Percentiles rank a stretch among this genome's conserved stretches.
phyloP scores from a whole-genome alignment of 2,113 vertebrate species.

The Marmota flaviventris region DNA sequence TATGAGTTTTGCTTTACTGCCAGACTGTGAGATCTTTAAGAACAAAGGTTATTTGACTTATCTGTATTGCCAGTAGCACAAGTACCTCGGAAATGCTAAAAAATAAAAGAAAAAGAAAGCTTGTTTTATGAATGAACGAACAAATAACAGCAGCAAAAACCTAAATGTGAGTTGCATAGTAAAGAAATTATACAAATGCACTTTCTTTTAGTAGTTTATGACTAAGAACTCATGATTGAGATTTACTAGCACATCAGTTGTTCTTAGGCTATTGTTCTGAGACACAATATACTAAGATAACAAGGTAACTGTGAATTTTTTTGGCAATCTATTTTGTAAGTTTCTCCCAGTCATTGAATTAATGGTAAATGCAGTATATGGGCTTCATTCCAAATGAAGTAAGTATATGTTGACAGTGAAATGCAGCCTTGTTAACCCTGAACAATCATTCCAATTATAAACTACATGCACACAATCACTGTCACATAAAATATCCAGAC shows the following conservation, averaged over 20 bases:
- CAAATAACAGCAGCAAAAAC: neutral
- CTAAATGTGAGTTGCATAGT: neutral
- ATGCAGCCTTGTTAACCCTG: slow-evolving; percentile 46
- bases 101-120: neutral
- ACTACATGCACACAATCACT: slow-evolving; percentile 26
- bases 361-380: neutral
- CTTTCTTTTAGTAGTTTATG: neutral
- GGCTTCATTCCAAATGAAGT: slow-evolving; percentile 39
- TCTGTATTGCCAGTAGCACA: neutral
- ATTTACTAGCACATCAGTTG: neutral
- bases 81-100: neutral
- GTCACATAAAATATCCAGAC: slow-evolving; percentile 59
- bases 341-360: slow-evolving; percentile 33
- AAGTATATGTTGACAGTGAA: slow-evolving; percentile 66
- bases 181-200: slow-evolving; percentile 2
- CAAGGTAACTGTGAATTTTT: slow-evolving; percentile 44
- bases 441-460: slow-evolving; percentile 65
- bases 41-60: slow-evolving; percentile 18
- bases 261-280: slow-evolving; percentile 47
- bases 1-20: neutral
- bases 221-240: neutral
- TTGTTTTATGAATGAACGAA: neutral
- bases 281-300: neutral
- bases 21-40: neutral
- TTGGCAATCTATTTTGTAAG: slow-evolving; percentile 37